phyloP scores from a whole-genome alignment of 2,888 invertebrate species.

The Pammene fasciana region DNA sequence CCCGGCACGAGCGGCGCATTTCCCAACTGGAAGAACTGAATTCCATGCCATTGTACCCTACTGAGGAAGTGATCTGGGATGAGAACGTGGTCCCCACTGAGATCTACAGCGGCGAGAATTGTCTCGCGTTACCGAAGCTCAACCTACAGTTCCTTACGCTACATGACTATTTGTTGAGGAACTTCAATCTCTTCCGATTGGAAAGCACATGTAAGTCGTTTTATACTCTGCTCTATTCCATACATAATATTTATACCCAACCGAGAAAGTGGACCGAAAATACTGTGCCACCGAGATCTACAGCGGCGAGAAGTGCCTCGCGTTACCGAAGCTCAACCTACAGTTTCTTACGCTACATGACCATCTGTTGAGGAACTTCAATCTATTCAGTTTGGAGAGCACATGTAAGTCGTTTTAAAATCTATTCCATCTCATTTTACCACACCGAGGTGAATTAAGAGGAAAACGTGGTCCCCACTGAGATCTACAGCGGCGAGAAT shows the following conservation, averaged over 20 bases:
- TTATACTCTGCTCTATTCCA: constrained; percentile 89
- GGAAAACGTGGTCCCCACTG: too few relatives aligned
- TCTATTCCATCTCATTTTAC: too few relatives aligned
- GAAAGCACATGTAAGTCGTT: constrained; percentile 96
- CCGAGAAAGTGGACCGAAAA: constrained; percentile 98
- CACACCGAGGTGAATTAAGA: too few relatives aligned
- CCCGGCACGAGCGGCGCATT: constrained; percentile 92
- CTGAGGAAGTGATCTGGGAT: constrained; percentile 99
- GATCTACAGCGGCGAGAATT: constrained; percentile 97
- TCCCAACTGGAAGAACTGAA: constrained; percentile 98
- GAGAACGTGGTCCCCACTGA: constrained; percentile 99
- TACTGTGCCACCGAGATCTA: constrained; percentile 98
- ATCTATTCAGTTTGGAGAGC: constrained; percentile 98
- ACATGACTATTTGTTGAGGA: constrained; percentile 98
- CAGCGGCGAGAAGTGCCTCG: constrained; percentile 97
- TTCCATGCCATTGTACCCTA: constrained; percentile 99
- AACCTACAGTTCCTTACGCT: constrained; percentile 99
- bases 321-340: constrained; percentile 91
- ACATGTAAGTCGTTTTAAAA: constrained; percentile 86
- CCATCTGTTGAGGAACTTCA: constrained; percentile 98
- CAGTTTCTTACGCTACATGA: constrained; percentile 99
- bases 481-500: too few relatives aligned
- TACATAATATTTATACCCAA: constrained; percentile 99
- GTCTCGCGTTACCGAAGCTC: constrained; percentile 97
- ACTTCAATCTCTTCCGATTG: constrained; percentile 98